A percentile compares a stretch with the other conserved stretches of the same genome.
phyloP scores from a whole-genome alignment of 30 jellyfish, hydroid and myxozoan genomes.

The Sanderia malayensis region DNA sequence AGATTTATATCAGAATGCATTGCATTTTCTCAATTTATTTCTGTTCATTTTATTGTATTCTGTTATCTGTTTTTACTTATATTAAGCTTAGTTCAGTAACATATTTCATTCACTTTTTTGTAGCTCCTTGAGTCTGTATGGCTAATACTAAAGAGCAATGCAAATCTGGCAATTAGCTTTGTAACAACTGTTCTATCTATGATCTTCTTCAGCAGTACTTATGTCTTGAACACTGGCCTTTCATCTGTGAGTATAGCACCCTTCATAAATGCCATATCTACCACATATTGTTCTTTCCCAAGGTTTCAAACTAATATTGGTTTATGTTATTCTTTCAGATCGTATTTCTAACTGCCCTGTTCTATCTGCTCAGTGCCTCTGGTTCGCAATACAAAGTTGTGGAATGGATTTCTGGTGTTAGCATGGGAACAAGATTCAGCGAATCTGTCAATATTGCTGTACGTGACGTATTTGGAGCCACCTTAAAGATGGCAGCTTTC shows the following conservation, averaged over 20 bases:
- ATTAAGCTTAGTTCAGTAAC: too few species aligned
- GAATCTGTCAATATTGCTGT: constrained; percentile 84
- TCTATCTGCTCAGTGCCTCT: constrained; percentile 85
- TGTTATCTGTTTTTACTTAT: too few species aligned
- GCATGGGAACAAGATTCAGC: constrained; percentile 96
- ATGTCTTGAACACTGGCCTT: constrained; percentile 66
- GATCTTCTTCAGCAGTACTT: constrained; percentile 86
- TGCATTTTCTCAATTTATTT: neutral
- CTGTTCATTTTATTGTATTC: too few species aligned
- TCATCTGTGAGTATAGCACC: constrained; percentile 72
- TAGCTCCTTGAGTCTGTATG: constrained; percentile 87
- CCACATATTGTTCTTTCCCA: too few species aligned
- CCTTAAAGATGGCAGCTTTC: constrained; percentile 89
- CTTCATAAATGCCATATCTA: too few species aligned
- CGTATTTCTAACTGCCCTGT: constrained; percentile 79
- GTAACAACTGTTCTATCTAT: constrained; percentile 68
- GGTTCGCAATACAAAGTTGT: constrained; percentile 77
- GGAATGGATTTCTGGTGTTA: constrained; percentile 83
- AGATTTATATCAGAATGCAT: too few species aligned
- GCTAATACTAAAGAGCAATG: constrained; percentile 79
- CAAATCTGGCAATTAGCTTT: constrained; percentile 59
- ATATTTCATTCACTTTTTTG: constrained; percentile 6
- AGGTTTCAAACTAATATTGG: too few species aligned
- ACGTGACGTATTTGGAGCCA: constrained; percentile 94
- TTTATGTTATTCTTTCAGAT: constrained; percentile 38